Percentiles rank a stretch among this genome's conserved stretches.
Evolutionary conservation across 2,113 vertebrate species (phyloP).

Genomic region (Murina feae): DNA sequence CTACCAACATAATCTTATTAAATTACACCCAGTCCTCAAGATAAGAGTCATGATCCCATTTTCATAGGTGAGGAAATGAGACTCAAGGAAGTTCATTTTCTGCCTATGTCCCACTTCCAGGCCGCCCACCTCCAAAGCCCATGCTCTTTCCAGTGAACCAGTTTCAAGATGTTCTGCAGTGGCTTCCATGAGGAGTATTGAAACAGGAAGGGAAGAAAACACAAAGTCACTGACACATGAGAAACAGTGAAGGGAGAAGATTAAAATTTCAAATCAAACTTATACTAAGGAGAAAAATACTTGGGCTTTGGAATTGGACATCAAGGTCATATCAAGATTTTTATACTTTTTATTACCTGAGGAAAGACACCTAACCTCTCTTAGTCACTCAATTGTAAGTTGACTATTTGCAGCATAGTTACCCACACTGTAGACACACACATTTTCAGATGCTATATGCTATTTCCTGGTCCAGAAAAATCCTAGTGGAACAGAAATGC

Average conservation of each 20-base stretch:
- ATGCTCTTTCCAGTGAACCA: neutral
- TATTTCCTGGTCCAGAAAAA: neutral
- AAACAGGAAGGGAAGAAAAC: neutral
- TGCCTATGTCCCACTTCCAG: neutral
- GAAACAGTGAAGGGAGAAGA: neutral
- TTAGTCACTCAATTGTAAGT: neutral
- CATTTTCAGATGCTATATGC: neutral
- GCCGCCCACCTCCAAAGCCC: neutral
- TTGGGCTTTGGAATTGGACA: neutral
- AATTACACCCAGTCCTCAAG: neutral
- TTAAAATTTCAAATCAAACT: neutral
- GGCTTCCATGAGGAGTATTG: fast-evolving
- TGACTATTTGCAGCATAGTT: neutral
- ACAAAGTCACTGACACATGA: neutral
- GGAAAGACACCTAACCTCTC: neutral
- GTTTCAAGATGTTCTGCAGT: neutral
- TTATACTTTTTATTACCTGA: neutral
- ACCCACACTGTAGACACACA: fast-evolving
- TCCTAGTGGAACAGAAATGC: neutral
- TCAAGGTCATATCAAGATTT: neutral
- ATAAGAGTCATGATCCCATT: neutral
- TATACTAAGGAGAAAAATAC: neutral
- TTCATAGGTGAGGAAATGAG: neutral
- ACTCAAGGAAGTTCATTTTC: neutral
- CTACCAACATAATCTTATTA: neutral